phyloP scores from a whole-genome alignment of 2,888 invertebrate genomes.

The Physocephala rufipes region DNA sequence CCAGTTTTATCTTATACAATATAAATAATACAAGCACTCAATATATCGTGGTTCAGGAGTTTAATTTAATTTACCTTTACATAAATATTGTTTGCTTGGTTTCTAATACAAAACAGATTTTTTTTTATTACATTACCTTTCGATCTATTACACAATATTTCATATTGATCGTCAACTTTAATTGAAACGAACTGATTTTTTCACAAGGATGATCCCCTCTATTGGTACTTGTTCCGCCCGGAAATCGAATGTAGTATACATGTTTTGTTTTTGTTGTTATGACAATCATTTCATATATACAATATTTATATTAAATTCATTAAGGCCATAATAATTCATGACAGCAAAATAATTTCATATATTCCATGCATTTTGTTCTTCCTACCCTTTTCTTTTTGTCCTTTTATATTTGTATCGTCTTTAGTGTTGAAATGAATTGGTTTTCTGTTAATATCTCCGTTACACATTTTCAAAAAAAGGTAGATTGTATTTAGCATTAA shows the following conservation, averaged over 20 bases:
- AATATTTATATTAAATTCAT: constrained; percentile 14
- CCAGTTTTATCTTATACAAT: not conserved
- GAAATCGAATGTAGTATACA: constrained; percentile 53
- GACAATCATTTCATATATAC: not conserved
- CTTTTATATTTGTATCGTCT: no score
- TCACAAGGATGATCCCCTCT: constrained; percentile 63
- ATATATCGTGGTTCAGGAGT: constrained; percentile 1
- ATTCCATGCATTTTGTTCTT: not conserved
- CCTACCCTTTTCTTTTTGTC: no score
- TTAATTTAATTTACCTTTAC: constrained; percentile 12
- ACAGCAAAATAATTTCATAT: not conserved
- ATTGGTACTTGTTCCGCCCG: constrained; percentile 66
- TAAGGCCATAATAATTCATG: not conserved
- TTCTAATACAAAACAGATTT: not conserved
- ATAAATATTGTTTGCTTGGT: not conserved
- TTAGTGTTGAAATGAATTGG: no score
- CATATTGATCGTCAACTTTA: not conserved
- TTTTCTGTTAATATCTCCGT: no score
- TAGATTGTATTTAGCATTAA: no score
- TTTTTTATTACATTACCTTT: not conserved
- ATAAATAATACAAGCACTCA: constrained; percentile 2
- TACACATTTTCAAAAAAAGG: no score
- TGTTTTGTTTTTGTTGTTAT: constrained; percentile 4
- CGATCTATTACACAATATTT: not conserved
- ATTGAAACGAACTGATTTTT: constrained; percentile 37